Evolutionary conservation across 2,888 invertebrate genomes (phyloP), one percentile per base, ranked within the genome.

Genomic region (Phaedon cochleariae): DNA sequence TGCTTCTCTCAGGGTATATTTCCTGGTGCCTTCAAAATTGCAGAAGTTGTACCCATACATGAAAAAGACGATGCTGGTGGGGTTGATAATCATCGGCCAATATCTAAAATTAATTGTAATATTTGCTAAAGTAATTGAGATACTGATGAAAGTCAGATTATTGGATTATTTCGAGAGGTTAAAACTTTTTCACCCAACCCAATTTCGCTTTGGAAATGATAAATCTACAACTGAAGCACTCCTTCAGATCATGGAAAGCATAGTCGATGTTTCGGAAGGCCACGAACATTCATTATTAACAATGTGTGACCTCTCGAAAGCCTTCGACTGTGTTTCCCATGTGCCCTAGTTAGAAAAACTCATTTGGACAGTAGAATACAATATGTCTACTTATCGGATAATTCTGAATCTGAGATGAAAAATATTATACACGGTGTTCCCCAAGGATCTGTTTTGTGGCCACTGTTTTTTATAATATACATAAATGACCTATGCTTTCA

Each of bases 21-120:
- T 49, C 37, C 59, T 31, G 37, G 41, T 21, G 41, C 41, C 29
- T 58, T 58, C 12, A 48, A 58, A 22, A 48, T 46, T 29, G 46
- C 58, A 45, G 48, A 58, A 52, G 60, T 60, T 51, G 20, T 62
- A 62, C 62, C 54, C 21, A 21, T 62, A n/a, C 41, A 37, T 45
- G 41, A 62, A 34, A 62, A 62, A 54, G 54, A 37, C 12, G 54
- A 62, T 41, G 29, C 29, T 52, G 21, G 20, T 18, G 18, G 20
- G 26, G 18, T 61, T 22, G 54, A 52, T 49, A 61, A 61, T 45
- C 48, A 62, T 45, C 34, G 57, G 26, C 57, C 55, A 45, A 55
- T 62, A 55, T 62, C 62, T 20, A 62, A n/a, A n/a, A n/a, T n/a
- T 62, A 7, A 41, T 55, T 34, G 22, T 29, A 46, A 48, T 57